Percentiles rank a stretch among this genome's conserved stretches.
phyloP scores from a whole-genome alignment of 1,140 invertebrate species.

The Zaprionus taronus region DNA sequence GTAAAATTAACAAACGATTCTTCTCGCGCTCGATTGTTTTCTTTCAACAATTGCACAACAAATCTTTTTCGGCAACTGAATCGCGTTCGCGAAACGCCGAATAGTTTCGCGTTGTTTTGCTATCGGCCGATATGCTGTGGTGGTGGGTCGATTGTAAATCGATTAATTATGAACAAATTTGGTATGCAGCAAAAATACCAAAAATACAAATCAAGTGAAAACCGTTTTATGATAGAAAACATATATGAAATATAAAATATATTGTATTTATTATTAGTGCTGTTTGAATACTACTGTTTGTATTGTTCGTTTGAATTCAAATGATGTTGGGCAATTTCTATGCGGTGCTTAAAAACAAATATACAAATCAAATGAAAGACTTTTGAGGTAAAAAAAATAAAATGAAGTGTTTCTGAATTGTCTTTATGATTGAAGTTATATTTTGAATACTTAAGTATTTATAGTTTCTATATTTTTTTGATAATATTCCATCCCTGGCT shows the following conservation, averaged over 20 bases:
- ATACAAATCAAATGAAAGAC: neutral
- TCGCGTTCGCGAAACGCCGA: slow-evolving; percentile 27
- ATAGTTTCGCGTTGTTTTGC: slow-evolving; percentile 27
- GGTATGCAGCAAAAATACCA: slow-evolving; percentile 19
- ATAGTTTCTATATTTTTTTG: neutral
- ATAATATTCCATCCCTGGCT: neutral
- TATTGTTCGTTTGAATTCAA: slow-evolving; percentile 2
- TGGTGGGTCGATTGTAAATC: slow-evolving; percentile 18
- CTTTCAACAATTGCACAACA: slow-evolving; percentile 65
- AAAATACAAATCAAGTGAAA: neutral
- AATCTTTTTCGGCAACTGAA: slow-evolving; percentile 34
- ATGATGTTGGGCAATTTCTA: neutral
- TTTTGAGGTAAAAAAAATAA: neutral
- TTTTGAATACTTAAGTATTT: neutral
- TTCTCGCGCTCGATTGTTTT: slow-evolving; percentile 37
- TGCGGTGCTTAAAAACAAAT: slow-evolving; percentile 14
- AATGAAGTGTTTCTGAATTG: neutral
- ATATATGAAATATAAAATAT: neutral
- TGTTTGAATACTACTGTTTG: too few species aligned
- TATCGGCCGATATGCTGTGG: slow-evolving; percentile 16
- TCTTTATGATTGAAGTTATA: too few species aligned
- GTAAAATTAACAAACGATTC: slow-evolving; percentile 40
- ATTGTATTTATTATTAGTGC: too few species aligned
- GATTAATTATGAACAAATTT: neutral
- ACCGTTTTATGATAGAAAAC: neutral